A percentile compares a stretch with the other conserved stretches of the same genome.
Conservation (phyloP, 2,797 vertebrate species). For the Falco cherrug region DNA sequence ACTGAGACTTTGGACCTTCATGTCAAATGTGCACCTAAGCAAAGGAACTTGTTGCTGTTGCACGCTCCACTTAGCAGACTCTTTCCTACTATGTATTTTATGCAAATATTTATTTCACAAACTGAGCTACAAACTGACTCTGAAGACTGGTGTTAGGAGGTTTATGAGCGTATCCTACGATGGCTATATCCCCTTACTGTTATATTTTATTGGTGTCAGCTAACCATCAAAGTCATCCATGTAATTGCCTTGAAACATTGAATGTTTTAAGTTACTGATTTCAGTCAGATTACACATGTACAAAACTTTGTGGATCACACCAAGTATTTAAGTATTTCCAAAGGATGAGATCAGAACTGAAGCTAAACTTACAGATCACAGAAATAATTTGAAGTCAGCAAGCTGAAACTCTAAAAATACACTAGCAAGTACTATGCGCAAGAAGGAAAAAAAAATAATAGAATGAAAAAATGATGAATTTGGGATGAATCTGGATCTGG, state of each 20-base stretch:
- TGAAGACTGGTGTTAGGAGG: background rate
- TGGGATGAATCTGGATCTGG: background rate
- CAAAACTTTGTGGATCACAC: background rate
- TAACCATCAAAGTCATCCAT: background rate
- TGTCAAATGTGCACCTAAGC: background rate
- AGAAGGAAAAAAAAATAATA: background rate
- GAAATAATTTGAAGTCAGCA: background rate
- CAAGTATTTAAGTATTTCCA: background rate
- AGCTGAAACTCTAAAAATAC: background rate
- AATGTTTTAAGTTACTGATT: background rate
- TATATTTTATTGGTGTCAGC: background rate
- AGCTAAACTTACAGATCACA: background rate
- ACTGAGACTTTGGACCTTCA: background rate
- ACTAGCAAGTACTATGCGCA: background rate
- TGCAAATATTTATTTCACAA: background rate
- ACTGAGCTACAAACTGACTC: background rate
- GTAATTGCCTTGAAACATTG: background rate
- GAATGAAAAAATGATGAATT: background rate
- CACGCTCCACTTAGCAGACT: background rate
- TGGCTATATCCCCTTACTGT: background rate
- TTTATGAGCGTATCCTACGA: background rate
- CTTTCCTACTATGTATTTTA: background rate
- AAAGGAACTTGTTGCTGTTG: background rate
- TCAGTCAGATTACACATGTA: background rate
- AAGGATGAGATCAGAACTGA: background rate